phyloP scores from a whole-genome alignment of 2,888 invertebrate genomes.

The Eupithecia exiguata region DNA sequence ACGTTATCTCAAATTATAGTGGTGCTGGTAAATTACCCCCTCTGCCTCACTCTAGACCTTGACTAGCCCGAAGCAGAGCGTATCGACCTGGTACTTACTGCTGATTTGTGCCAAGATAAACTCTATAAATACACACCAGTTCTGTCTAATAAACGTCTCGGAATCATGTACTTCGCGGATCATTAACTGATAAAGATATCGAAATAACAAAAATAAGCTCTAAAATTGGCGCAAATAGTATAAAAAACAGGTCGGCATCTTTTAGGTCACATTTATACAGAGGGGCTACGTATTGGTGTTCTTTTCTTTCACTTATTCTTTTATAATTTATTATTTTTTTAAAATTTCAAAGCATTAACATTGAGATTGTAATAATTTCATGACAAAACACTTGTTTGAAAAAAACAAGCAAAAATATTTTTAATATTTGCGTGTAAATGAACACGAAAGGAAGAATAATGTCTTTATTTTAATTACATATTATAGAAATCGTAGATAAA shows the following conservation, averaged over 20 bases:
- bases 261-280: not conserved
- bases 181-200: not conserved
- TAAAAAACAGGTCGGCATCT: not conserved
- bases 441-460: no score
- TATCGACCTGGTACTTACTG: not conserved
- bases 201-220: not conserved
- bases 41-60: not conserved
- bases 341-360: no score
- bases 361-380: no score
- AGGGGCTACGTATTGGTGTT: no score
- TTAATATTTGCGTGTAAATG: no score
- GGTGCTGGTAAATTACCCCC: not conserved
- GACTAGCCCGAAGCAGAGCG: constrained; percentile 12
- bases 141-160: not conserved
- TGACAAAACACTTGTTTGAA: no score
- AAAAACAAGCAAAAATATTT: no score
- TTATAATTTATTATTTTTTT: no score
- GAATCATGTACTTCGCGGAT: not conserved
- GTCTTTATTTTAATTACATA: no score
- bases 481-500: no score
- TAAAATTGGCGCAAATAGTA: not conserved
- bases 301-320: no score
- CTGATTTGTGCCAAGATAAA: constrained; percentile 1
- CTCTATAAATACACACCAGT: not conserved
- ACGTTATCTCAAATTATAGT: not conserved